phyloP scores from a whole-genome alignment of 2,113 vertebrate genomes.

The Melospiza georgiana region DNA sequence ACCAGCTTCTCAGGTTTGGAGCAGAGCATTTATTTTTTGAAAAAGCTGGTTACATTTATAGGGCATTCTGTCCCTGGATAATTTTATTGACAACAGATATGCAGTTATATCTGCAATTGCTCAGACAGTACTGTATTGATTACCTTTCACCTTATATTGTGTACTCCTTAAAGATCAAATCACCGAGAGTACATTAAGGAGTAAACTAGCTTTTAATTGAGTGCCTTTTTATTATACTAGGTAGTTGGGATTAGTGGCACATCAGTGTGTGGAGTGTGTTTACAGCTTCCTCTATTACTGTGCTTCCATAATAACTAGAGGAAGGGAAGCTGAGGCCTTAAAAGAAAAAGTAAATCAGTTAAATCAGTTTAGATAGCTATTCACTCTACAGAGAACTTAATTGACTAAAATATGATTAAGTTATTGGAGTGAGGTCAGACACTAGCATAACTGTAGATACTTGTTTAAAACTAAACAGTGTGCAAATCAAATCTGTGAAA shows the following conservation, averaged over 20 bases:
- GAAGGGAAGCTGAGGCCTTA: background rate
- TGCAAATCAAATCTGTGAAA: background rate
- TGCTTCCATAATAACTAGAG: background rate
- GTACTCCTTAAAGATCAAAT: background rate
- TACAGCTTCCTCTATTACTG: background rate
- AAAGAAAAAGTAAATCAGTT: background rate
- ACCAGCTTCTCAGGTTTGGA: background rate
- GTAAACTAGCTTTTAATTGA: background rate
- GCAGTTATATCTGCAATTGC: background rate
- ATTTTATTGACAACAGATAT: background rate
- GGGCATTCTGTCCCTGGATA: background rate
- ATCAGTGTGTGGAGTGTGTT: rapidly evolving
- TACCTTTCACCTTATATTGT: background rate
- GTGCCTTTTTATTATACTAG: background rate
- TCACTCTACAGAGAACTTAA: background rate
- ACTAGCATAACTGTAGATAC: background rate
- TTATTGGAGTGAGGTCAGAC: background rate
- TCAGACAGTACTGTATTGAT: background rate
- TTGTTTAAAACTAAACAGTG: background rate
- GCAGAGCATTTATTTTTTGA: background rate
- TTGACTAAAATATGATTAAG: background rate
- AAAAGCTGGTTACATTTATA: background rate
- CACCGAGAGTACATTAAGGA: background rate
- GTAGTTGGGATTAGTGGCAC: background rate
- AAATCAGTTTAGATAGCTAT: background rate